Percentiles rank a stretch among this genome's conserved stretches.
Conservation (phyloP, 2,888 invertebrate species). For the Nebria salina region DNA sequence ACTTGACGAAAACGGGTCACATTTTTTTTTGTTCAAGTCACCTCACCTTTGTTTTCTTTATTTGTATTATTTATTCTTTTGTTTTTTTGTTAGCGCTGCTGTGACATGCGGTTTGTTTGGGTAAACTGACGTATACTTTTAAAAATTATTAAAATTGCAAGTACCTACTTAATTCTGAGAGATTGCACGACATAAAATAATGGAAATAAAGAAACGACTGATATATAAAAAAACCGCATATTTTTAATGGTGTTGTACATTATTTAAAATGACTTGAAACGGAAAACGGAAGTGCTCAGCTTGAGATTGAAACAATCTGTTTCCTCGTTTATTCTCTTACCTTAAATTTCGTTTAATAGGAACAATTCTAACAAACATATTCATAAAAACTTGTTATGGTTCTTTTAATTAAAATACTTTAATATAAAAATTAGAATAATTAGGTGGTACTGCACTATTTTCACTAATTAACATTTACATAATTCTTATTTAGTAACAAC, state of each 20-base stretch:
- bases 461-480: too few relatives aligned
- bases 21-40: neutral
- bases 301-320: neutral
- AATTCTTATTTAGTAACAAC: too few relatives aligned
- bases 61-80: slow-evolving; percentile 12
- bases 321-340: neutral
- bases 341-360: neutral
- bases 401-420: too few relatives aligned
- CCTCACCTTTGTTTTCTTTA: neutral
- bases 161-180: slow-evolving; percentile 12
- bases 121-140: slow-evolving; percentile 25
- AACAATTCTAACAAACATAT: neutral
- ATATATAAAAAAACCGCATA: neutral
- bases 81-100: neutral
- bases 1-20: neutral
- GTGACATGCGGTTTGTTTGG: slow-evolving; percentile 10
- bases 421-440: too few relatives aligned
- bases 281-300: neutral
- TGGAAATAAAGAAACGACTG: neutral
- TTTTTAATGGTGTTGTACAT: neutral
- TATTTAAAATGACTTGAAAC: neutral
- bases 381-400: too few relatives aligned
- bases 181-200: neutral
- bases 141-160: slow-evolving; percentile 36
- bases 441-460: too few relatives aligned